Percentiles rank a stretch among this genome's conserved stretches.
Conservation (phyloP, 92 coral and sea anemone species). For the Montipora capitata region DNA sequence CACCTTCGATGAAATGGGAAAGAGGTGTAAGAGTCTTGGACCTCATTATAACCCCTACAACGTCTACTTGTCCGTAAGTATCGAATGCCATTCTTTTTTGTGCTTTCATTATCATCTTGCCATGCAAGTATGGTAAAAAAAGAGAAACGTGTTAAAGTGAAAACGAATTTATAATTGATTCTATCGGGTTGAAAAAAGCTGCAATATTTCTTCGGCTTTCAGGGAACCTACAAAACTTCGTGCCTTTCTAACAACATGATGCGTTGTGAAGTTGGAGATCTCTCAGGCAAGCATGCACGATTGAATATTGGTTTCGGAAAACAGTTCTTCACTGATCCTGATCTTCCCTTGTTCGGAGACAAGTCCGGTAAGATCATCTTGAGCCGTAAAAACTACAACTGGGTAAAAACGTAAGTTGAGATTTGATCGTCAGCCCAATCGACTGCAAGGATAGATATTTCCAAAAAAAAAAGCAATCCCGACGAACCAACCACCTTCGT, state of each 20-base stretch:
- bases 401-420: no score
- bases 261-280: slow-evolving; percentile 96
- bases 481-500: neutral
- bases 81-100: neutral
- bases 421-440: no score
- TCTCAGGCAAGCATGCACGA: slow-evolving; percentile 80
- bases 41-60: slow-evolving; percentile 91
- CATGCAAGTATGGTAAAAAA: neutral
- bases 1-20: slow-evolving; percentile 37
- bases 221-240: slow-evolving; percentile 85
- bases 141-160: neutral
- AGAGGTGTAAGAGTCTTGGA: slow-evolving; percentile 83
- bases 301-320: slow-evolving; percentile 82
- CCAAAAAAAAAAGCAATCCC: no score
- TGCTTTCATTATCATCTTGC: no score
- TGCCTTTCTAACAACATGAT: slow-evolving; percentile 84
- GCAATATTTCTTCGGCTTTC: neutral
- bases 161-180: no score
- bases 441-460: no score
- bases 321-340: slow-evolving; percentile 82
- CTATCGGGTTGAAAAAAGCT: no score
- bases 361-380: slow-evolving; percentile 69
- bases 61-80: slow-evolving; percentile 79
- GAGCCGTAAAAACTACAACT: neutral
- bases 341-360: slow-evolving; percentile 81